phyloP scores from a whole-genome alignment of 2,113 vertebrate genomes.

The Amia ocellicauda region DNA sequence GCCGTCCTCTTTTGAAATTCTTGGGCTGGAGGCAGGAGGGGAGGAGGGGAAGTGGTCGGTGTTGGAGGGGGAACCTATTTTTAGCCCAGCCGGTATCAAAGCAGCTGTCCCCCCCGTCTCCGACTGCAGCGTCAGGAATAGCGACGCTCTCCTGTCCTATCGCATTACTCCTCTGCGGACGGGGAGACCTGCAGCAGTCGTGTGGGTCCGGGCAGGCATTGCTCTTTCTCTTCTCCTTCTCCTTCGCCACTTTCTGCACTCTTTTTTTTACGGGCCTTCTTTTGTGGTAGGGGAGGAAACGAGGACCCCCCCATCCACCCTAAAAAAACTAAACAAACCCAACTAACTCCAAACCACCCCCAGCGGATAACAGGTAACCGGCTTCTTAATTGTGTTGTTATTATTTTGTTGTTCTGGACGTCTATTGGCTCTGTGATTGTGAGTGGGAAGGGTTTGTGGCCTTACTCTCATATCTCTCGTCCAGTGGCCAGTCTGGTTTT shows the following conservation, averaged over 20 bases:
- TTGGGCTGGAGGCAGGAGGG: slow-evolving; percentile 36
- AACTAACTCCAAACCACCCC: too few relatives aligned
- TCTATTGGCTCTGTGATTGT: too few relatives aligned
- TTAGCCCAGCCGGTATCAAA: slow-evolving; percentile 64
- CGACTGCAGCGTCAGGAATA: slow-evolving; percentile 56
- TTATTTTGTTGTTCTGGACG: too few relatives aligned
- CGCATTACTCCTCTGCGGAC: slow-evolving; percentile 40
- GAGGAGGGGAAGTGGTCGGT: slow-evolving; percentile 35
- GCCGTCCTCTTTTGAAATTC: slow-evolving; percentile 35
- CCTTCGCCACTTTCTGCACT: slow-evolving; percentile 24
- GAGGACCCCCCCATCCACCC: too few relatives aligned
- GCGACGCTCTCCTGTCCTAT: slow-evolving; percentile 50
- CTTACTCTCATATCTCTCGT: not conserved
- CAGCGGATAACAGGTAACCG: too few relatives aligned
- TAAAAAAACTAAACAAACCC: too few relatives aligned
- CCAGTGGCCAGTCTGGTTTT: not conserved
- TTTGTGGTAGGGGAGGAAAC: slow-evolving; percentile 33
- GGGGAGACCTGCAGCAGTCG: slow-evolving; percentile 28
- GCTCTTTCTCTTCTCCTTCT: too few relatives aligned
- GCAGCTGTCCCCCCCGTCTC: slow-evolving; percentile 75
- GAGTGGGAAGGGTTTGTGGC: not conserved
- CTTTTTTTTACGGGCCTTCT: not conserved
- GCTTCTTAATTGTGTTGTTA: too few relatives aligned
- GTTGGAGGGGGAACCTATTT: slow-evolving; percentile 64
- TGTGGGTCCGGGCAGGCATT: slow-evolving; percentile 33